A percentile compares a stretch with the other conserved stretches of the same genome.
Conservation (phyloP, 2,888 invertebrate genomes). For the Agonopterix subpropinquella region DNA sequence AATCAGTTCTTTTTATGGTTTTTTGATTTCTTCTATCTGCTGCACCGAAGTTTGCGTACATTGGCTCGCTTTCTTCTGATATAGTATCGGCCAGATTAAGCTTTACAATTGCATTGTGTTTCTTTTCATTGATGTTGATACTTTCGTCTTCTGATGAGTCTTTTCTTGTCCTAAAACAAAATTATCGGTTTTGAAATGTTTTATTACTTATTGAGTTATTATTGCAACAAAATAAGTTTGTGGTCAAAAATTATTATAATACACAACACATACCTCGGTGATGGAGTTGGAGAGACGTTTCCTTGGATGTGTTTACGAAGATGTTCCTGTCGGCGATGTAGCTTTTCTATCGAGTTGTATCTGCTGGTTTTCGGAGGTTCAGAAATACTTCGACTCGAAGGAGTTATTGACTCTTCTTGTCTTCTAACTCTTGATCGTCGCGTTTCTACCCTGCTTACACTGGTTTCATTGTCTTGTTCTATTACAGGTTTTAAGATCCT, state of each 20-base stretch:
- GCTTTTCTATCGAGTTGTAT: constrained; percentile 21
- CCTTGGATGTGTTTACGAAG: no score
- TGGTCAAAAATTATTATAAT: no score
- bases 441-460: constrained; percentile 17
- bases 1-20: background rate
- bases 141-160: constrained; percentile 7
- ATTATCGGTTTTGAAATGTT: no score
- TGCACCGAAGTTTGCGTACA: background rate
- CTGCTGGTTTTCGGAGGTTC: constrained; percentile 47
- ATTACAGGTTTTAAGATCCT: constrained; percentile 43
- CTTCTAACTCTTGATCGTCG: constrained; percentile 38
- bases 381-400: constrained; percentile 46
- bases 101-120: background rate
- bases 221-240: no score
- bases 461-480: constrained; percentile 37
- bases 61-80: constrained; percentile 14
- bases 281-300: no score
- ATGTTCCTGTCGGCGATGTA: constrained; percentile 10
- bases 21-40: constrained; percentile 13
- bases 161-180: no score
- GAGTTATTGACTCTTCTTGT: constrained; percentile 25
- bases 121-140: constrained; percentile 7
- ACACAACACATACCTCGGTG: no score
- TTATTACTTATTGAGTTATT: no score
- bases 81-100: constrained; percentile 11